A percentile compares a stretch with the other conserved stretches of the same genome.
These are phyloP conservation scores for Cirrhinus molitorella DNA, from an alignment of 2,797 vertebrate species.

Conservation along the genomic window DNA sequence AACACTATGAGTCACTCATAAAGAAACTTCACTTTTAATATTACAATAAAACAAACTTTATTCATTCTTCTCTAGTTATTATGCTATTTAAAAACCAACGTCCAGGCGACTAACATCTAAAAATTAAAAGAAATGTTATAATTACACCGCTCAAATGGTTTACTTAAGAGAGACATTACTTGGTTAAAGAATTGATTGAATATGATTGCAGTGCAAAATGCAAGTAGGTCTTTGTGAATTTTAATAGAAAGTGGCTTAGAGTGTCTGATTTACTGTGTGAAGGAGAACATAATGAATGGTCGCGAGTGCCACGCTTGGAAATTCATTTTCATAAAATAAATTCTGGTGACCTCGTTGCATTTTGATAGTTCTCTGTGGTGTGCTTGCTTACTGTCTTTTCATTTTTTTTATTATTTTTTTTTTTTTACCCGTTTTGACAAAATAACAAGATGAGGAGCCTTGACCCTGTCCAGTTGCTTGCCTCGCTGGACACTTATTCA, in stretches of 20 bases:
- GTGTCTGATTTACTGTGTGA: conserved; percentile 57
- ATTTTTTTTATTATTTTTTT: no score
- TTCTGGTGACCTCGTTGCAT: conserved; percentile 60
- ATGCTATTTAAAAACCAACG: background rate
- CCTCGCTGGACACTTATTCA: conserved; percentile 22
- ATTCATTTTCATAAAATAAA: conserved; percentile 61
- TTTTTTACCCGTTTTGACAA: conserved; percentile 33
- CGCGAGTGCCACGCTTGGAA: conserved; percentile 37
- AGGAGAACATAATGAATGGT: conserved; percentile 58
- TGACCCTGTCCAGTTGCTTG: conserved; percentile 49
- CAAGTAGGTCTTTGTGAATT: conserved; percentile 56
- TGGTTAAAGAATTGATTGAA: conserved; percentile 60
- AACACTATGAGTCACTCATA: background rate
- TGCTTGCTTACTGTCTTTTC: conserved; percentile 19
- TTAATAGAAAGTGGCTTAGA: conserved; percentile 58
- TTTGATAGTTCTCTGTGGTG: conserved; percentile 43
- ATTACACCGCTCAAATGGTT: conserved; percentile 48
- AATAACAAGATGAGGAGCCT: conserved; percentile 46
- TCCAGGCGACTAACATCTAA: background rate
- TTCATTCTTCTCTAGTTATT: background rate
- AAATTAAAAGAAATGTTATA: conserved; percentile 7
- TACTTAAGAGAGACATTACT: conserved; percentile 53
- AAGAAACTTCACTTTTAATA: background rate
- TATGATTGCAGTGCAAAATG: conserved; percentile 33
- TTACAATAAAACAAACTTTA: conserved; percentile 15